These are phyloP conservation scores for Girardinus metallicus DNA, from an alignment of 2,797 vertebrate species.

Conservation along the genomic window DNA sequence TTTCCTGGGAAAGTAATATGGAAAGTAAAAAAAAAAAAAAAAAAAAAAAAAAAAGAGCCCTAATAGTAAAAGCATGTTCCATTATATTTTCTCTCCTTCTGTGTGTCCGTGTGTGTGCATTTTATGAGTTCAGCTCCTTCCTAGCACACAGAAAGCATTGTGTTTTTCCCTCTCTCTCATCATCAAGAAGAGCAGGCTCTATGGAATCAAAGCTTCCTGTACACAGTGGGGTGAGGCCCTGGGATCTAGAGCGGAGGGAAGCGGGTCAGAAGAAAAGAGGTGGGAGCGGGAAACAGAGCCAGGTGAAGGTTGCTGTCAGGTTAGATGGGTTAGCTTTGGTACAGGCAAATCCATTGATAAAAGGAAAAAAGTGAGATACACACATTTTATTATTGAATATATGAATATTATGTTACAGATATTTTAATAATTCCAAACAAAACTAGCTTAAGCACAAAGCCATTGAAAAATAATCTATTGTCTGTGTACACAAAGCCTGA, in stretches of 20 bases:
- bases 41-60: conserved; percentile 62
- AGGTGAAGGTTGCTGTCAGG: conserved; percentile 46
- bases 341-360: not conserved
- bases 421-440: not conserved
- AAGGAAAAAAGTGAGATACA: not conserved
- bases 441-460: not conserved
- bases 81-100: conserved; percentile 62
- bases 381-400: not conserved
- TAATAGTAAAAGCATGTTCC: conserved; percentile 82
- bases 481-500: not conserved
- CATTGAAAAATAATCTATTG: not conserved
- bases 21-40: conserved; percentile 60
- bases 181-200: conserved; percentile 67
- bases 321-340: conserved; percentile 5
- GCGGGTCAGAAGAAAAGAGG: not conserved
- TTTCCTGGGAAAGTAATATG: conserved; percentile 82
- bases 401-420: not conserved
- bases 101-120: conserved; percentile 41
- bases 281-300: not conserved
- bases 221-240: conserved; percentile 64
- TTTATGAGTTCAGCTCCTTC: conserved; percentile 72
- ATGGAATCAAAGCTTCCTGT: conserved; percentile 74
- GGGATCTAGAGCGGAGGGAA: conserved; percentile 34
- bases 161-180: conserved; percentile 73
- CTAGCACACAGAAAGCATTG: conserved; percentile 78